Evolutionary conservation across 2,797 vertebrate species (phyloP), one percentile per base, ranked within the genome.

Genomic region (Harpagifer antarcticus): DNA sequence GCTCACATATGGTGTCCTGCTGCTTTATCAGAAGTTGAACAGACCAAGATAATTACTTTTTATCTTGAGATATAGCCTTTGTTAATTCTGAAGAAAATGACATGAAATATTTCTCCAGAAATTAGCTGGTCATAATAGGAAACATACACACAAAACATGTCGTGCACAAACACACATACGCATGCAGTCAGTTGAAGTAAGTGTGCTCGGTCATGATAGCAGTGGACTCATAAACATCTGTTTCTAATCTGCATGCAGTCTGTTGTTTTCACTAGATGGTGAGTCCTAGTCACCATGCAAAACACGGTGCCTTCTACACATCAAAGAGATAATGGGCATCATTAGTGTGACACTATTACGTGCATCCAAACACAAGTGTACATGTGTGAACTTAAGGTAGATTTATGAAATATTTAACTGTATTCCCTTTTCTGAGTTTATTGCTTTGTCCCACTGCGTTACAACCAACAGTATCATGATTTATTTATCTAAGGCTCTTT

Each of bases 181-280:
- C 54, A 56, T 42, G 44, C 54, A 68, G 68, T 55, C 67, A 50
- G 74, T 65, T 55, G 77, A 86, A 63, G 65, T 79, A 90, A 89
- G 89, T 81, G 79, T 82, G 87, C 79, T 86, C 79, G 73, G 89
- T 91, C 89, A 87, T 82, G 67, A 82, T 82, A 89, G 85, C 78
- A 80, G 68, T 72, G 52, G 72, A 83, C 84, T 86, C 74, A 79
- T 81, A 84, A 87, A 93, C 93, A 94, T 94, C 89, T 95, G 94
- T 80, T 93, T 93, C 74, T 81, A 82, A 91, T 95, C 88, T 82
- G 37, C 40, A 62, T 58, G 62, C 72, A 75, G 61, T 73, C 73
- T 81, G 76, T 86, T 91, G 89, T 91, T 93, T 93, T 91, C 87
- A 87, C 86, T 82, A 70, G 76, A 72, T 61, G 61, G 72, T 72